These are phyloP conservation scores for Dasyurus viverrinus DNA, from an alignment of 2,113 vertebrate genomes.

Conservation along the genomic window DNA sequence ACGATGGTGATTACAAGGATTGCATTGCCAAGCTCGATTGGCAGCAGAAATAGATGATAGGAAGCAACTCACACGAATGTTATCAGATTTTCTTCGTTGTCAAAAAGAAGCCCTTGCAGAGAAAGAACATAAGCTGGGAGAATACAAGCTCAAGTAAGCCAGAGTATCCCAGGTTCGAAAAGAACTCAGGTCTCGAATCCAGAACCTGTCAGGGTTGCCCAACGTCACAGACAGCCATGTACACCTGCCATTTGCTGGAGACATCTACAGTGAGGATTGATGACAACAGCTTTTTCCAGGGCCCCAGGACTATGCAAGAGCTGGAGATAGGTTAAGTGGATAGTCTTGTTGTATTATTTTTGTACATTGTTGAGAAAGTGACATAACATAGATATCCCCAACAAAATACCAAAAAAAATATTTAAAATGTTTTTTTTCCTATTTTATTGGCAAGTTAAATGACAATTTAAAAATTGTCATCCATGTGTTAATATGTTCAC, in stretches of 20 bases:
- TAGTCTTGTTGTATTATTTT: conserved; percentile 92
- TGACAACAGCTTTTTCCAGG: conserved; percentile 59
- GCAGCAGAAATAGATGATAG: conserved; percentile 99
- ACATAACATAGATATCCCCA: conserved; percentile 74
- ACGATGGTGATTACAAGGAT: too few species aligned
- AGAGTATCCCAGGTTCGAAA: conserved; percentile 96
- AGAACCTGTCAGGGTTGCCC: conserved; percentile 92
- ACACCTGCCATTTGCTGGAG: conserved; percentile 90
- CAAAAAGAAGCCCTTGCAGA: conserved; percentile 96
- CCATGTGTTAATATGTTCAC: conserved; percentile 81
- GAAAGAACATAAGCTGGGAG: conserved; percentile 99
- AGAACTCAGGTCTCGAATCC: conserved; percentile 95
- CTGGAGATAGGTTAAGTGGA: conserved; percentile 83
- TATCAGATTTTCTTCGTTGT: conserved; percentile 95
- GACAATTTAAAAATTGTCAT: conserved; percentile 82
- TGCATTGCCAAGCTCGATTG: conserved; percentile 86
- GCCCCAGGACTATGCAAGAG: conserved; percentile 81
- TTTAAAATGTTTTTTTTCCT: conserved; percentile 87
- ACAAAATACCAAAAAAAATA: conserved; percentile 81
- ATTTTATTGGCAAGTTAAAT: conserved; percentile 84
- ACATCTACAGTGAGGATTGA: conserved; percentile 94
- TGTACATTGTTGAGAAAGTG: conserved; percentile 89
- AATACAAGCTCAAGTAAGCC: conserved; percentile 97
- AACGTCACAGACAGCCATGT: conserved; percentile 91
- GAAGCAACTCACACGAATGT: conserved; percentile 95